Base-by-base conservation (phyloP, 2,113 vertebrate species). In the Silurus meridionalis region DNA sequence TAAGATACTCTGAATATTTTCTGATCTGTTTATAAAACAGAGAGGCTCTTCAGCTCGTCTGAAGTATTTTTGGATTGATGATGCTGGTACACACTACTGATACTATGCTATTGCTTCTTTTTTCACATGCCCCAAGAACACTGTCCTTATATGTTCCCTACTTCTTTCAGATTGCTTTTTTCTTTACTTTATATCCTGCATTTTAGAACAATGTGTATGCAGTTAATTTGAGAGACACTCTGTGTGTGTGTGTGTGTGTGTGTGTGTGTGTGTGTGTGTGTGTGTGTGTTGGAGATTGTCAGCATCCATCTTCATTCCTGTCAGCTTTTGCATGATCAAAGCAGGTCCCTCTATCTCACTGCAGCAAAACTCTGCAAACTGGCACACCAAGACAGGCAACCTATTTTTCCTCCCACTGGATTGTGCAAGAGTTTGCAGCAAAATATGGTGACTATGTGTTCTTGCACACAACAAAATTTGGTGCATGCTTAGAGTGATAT, bases 341-440 rank as follows among this genome's bases (percentile, higher is more conserved):
- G 77, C 83, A 81, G 75, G 66, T 52, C 82, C 85, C 82, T 84
- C 52, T 28, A 66, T 87, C 67, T 87, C 77, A 53, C 77, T 84
- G 77, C 71, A 86, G 78, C 82, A 82, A 69, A 86, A 72, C 64
- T 80, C 61, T 48, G 17, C n/a, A 66, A 77, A 67, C 53, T 60
- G 63, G 48, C 53, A 80, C 64, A 74, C 52, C 63, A 74, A 79
- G 77, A 86, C 60, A 80, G 71, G 53, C 67, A 82, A 79, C 81
- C 69, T 89, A 48, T 89, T 79, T 37, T 78, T 80, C 52, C 69
- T 72, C 28, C 69, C 78, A 78, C 74, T 48, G 14, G 53, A 19
- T 74, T 80, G 57, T 86, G 80, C 71, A 81, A 81, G 83, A 13
- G 23, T 83, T 77, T 55, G 69, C 81, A 83, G 48, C 50, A 82